Evolutionary conservation across 2,797 vertebrate genomes (phyloP), one percentile per base, ranked within the genome.

Genomic region (Pseudochaenichthys georgianus): DNA sequence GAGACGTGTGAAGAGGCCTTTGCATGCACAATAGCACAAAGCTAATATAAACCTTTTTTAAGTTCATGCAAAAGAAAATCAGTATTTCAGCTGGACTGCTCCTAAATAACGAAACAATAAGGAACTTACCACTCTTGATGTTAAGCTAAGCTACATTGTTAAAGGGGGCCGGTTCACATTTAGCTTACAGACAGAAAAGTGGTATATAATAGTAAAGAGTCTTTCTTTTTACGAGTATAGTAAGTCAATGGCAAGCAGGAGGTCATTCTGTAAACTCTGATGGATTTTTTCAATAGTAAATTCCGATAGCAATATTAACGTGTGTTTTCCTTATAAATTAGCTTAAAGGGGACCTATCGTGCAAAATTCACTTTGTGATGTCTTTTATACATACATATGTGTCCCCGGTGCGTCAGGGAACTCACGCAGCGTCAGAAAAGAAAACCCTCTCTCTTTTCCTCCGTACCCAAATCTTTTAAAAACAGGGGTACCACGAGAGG

Each of bases 201-300:
- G 57, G 1, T 6, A 11, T 50, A 2, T 28, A 31, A 3, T 45
- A 17, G 48, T 1, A 16, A 57, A 9, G 6, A 2, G 34, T 38
- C 34, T 38, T 38, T 9, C 34, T 38, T 38, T 28, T 28, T 4
- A 28, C 28, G 28, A 28, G 46, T 58, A 13, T 9, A 66, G 21
- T 45, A 5, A 57, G 45, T 42, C 43, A 5, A 41, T 48, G 52
- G 48, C 28, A 58, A 51, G 15, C 13, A 42, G n/a, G 23, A 55
- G 19, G 50, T 53, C 38, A 28, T 50, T 68, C 28, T 64, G 31
- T 42, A 15, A 50, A 46, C 55, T 38, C 28, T 59, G 47, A 59
- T 45, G 46, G 16, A 58, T 43, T 16, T 53, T 60, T 53, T 34
- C 48, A 46, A 23, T 19, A 17, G 19, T 52, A 9, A 1, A 19